Conservation (phyloP, 2,888 invertebrate species). For the Limnephilus marmoratus region DNA sequence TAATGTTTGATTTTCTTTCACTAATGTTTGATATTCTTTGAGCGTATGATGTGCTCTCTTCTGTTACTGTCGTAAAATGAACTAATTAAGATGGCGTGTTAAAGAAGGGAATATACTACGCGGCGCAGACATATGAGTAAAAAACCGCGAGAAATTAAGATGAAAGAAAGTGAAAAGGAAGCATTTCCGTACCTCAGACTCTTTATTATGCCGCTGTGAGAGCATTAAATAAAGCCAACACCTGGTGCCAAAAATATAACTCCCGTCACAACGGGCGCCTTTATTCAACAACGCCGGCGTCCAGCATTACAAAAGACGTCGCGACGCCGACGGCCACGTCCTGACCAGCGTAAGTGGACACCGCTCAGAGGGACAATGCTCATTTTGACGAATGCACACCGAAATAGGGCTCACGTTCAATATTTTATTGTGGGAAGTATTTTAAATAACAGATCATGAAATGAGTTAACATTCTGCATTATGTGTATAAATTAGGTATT, state of each 20-base stretch:
- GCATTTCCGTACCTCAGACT: background rate
- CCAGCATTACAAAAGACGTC: constrained; percentile 26
- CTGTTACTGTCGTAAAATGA: background rate
- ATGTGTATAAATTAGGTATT: too few species aligned
- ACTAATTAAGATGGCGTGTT: background rate
- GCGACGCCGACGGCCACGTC: constrained; percentile 28
- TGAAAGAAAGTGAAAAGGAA: constrained; percentile 2
- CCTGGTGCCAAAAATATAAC: constrained; percentile 49
- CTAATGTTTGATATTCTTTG: too few species aligned
- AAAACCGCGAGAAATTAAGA: background rate
- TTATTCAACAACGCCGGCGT: constrained; percentile 33
- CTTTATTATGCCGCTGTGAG: constrained; percentile 4
- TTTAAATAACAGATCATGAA: background rate
- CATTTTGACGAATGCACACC: background rate
- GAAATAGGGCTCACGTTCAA: background rate
- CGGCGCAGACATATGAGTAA: background rate
- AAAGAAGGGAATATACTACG: background rate
- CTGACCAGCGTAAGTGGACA: constrained; percentile 38
- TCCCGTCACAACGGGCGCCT: constrained; percentile 33
- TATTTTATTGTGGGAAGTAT: background rate
- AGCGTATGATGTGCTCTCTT: background rate
- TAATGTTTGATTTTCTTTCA: too few species aligned
- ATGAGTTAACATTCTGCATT: background rate
- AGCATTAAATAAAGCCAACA: constrained; percentile 43
- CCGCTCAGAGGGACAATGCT: background rate